A percentile compares a stretch with the other conserved stretches of the same genome.
Conservation (phyloP, 1,140 invertebrate genomes). For the Medauroidea extradentata region DNA sequence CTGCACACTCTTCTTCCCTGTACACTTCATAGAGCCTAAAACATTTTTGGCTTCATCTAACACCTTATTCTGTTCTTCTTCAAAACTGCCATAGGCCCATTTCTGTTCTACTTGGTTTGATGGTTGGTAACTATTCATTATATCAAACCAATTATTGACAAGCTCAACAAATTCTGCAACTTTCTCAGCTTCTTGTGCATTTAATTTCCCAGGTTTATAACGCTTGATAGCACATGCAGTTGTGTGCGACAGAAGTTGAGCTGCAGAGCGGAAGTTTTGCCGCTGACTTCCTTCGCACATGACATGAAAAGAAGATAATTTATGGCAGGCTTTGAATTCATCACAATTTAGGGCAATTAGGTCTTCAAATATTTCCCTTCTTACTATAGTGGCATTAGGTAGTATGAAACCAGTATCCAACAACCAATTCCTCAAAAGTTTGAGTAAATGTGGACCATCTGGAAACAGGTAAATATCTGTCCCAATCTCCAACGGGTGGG, state of each 20-base stretch:
- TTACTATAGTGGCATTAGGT: constrained; percentile 13
- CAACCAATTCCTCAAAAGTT: constrained; percentile 31
- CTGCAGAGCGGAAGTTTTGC: constrained; percentile 22
- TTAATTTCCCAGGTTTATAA: constrained; percentile 9
- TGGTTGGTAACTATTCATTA: constrained; percentile 17
- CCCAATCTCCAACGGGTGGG: constrained; percentile 17
- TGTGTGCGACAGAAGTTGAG: constrained; percentile 22
- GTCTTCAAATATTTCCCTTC: constrained; percentile 12
- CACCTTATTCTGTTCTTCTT: constrained; percentile 11
- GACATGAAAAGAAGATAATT: constrained; percentile 16
- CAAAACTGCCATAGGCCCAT: constrained; percentile 13
- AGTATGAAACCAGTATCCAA: constrained; percentile 26
- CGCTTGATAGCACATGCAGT: constrained; percentile 17
- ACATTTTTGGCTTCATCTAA: constrained; percentile 11
- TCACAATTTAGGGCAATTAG: constrained; percentile 9
- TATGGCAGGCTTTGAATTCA: constrained; percentile 21
- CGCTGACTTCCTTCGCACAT: constrained; percentile 10
- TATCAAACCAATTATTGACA: constrained; percentile 21
- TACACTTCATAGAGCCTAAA: constrained; percentile 14
- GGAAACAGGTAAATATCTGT: constrained; percentile 25
- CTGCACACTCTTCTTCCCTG: constrained; percentile 17
- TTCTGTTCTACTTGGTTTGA: neutral
- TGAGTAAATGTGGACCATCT: constrained; percentile 31
- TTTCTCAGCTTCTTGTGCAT: neutral
- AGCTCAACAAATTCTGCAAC: constrained; percentile 14